A percentile compares a stretch with the other conserved stretches of the same genome.
phyloP scores from a whole-genome alignment of 1,140 invertebrate genomes.

The Galleria mellonella region DNA sequence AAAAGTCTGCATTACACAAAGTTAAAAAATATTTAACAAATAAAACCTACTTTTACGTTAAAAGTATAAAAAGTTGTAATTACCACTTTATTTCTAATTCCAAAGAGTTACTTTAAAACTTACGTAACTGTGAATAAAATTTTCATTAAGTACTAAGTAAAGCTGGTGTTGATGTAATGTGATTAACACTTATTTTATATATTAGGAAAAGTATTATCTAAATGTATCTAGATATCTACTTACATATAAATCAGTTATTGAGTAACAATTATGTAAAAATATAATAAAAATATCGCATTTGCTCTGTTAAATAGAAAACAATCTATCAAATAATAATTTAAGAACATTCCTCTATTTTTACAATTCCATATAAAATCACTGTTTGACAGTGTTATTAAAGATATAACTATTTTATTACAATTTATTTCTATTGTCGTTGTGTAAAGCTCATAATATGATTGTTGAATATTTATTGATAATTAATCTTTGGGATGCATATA shows the following conservation, averaged over 20 bases:
- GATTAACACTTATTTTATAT: no score
- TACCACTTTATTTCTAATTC: no score
- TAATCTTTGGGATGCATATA: conserved; percentile 41
- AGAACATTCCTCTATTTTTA: conserved; percentile 7
- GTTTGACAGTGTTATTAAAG: conserved; percentile 27
- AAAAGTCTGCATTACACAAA: no score
- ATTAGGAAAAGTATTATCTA: neutral
- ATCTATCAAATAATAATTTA: no score
- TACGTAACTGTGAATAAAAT: no score
- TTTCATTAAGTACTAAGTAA: no score
- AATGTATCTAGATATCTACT: neutral
- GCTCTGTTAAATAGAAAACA: neutral
- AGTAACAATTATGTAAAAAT: neutral
- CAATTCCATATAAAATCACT: conserved; percentile 16
- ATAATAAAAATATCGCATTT: neutral
- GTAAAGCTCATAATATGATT: conserved; percentile 40
- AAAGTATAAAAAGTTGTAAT: no score
- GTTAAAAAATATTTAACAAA: no score
- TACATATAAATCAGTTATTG: neutral
- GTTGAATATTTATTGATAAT: conserved; percentile 25
- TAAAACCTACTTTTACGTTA: no score
- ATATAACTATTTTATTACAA: conserved; percentile 18
- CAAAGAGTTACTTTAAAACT: no score
- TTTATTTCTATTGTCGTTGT: conserved; percentile 51
- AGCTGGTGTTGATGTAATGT: no score